Evolutionary conservation across 2,113 vertebrate genomes (phyloP), one percentile per base, ranked within the genome.

Genomic region (Xyliphius kryptos): DNA sequence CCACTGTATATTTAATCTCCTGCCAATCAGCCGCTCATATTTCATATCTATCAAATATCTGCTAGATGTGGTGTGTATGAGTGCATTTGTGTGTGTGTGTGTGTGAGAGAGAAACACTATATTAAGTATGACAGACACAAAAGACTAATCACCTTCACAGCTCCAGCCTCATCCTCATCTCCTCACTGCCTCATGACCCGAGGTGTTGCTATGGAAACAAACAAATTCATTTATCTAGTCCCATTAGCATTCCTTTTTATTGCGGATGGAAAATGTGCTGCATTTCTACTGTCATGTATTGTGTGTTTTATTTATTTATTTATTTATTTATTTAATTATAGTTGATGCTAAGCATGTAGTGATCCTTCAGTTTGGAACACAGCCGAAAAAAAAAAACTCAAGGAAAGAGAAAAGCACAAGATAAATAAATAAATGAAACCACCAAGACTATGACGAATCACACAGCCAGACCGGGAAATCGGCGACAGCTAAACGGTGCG

Each of bases 61-160:
- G 60, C 32, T 59, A 11, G 55, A 66, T 47, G 64, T 66, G 44
- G 40, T 56, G 41, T 19, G 43, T 12, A n/a, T n/a, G n/a, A n/a
- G n/a, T n/a, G n/a, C n/a, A n/a, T n/a, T n/a, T n/a, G 40, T 12
- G 52, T 51, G 61, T 26, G 14, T 49, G 43, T 47, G 49, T 60
- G 49, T 54, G 26, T n/a, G n/a, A n/a, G n/a, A n/a, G 21, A 19
- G 54, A 21, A 87, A 81, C 87, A 81, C 85, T 86, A 90, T 89
- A 90, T 90, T 88, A 89, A 89, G 88, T 88, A 89, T 90, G 88
- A 91, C 86, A 92, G 87, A 89, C 85, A 88, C 87, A 90, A 89
- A 87, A 87, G 87, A 73, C 88, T 91, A 91, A 91, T 90, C 90
- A 89, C 89, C 89, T 86, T 87, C 86, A 80, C 84, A 84, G 88